phyloP scores from a whole-genome alignment of 1,140 invertebrate species.

The Bilobella aurantiaca region DNA sequence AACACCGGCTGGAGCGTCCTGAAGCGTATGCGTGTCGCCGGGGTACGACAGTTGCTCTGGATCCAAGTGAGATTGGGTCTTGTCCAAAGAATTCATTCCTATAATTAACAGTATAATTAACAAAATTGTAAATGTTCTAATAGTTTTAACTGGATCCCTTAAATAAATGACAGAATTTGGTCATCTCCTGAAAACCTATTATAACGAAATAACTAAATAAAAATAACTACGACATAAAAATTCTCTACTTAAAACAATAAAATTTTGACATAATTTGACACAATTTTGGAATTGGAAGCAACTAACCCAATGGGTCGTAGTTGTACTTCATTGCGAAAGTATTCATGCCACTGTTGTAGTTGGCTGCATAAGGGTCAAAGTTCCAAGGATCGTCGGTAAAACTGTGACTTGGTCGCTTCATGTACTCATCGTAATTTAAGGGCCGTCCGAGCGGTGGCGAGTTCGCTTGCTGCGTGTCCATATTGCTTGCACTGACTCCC shows the following conservation, averaged over 20 bases:
- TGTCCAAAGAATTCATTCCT: conserved; percentile 32
- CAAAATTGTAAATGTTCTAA: background rate
- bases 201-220: no score
- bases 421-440: conserved; percentile 33
- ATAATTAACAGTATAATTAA: background rate
- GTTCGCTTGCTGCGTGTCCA: conserved; percentile 18
- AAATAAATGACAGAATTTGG: no score
- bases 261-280: no score
- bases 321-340: conserved; percentile 33
- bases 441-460: conserved; percentile 31
- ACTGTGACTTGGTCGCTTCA: conserved; percentile 30
- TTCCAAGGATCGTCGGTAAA: conserved; percentile 34
- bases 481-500: conserved; percentile 30
- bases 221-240: no score
- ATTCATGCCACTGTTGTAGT: conserved; percentile 28
- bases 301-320: conserved; percentile 33
- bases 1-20: conserved; percentile 1
- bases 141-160: background rate
- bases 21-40: conserved; percentile 23
- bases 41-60: conserved; percentile 30
- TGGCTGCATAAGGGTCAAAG: conserved; percentile 29
- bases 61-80: conserved; percentile 28
- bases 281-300: no score
- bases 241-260: no score
- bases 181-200: no score